Conservation (phyloP, 2,113 vertebrate species). For the Rhinolophus ferrumequinum region DNA sequence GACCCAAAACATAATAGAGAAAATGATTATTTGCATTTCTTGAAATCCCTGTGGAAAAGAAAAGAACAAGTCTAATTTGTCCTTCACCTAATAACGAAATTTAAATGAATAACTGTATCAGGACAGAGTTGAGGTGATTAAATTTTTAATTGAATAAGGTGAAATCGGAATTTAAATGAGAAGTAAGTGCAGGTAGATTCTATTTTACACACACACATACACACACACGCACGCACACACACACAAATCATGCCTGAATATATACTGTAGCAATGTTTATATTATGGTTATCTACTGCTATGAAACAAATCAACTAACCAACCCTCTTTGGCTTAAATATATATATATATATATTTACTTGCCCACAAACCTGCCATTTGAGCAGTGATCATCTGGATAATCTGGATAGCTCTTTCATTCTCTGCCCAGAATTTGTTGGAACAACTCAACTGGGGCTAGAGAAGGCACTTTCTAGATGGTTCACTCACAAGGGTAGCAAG, state of each 20-base stretch:
- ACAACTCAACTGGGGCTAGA: neutral
- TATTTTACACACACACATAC: neutral
- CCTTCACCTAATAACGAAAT: neutral
- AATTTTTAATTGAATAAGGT: neutral
- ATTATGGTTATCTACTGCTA: neutral
- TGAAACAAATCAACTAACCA: neutral
- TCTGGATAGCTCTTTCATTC: neutral
- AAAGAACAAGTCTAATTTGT: neutral
- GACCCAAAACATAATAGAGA: neutral
- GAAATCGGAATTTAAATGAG: constrained; percentile 14
- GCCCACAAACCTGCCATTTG: neutral
- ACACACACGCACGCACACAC: neutral
- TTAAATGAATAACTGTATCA: constrained; percentile 17
- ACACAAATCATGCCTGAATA: neutral
- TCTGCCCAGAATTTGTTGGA: neutral
- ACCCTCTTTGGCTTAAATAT: neutral
- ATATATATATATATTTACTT: neutral
- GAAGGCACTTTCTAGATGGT: neutral
- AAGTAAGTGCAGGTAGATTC: neutral
- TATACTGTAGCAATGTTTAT: neutral
- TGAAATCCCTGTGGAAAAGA: neutral
- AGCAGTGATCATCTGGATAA: neutral
- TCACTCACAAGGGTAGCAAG: neutral
- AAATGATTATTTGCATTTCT: neutral
- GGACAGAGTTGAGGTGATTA: neutral